These are phyloP conservation scores for Ypsolopha sequella DNA, from an alignment of 2,888 invertebrate species.

Conservation along the genomic window DNA sequence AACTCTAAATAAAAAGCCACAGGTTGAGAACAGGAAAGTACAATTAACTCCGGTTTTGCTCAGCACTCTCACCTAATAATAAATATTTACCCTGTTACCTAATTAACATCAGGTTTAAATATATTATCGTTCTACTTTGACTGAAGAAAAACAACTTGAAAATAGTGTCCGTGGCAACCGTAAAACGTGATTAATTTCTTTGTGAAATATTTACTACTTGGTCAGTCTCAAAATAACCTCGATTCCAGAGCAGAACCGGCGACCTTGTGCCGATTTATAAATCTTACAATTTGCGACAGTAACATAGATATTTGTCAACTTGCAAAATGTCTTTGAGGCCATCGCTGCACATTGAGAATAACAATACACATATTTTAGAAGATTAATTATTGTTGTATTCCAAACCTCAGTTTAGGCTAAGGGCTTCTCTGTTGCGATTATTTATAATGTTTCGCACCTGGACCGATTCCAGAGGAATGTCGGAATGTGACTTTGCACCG, in stretches of 20 bases:
- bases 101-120: too few relatives aligned
- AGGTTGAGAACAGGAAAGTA: too few relatives aligned
- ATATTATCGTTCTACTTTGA: too few relatives aligned
- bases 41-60: too few relatives aligned
- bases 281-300: conserved; percentile 8
- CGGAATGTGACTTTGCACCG: conserved; percentile 29
- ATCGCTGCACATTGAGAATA: too few relatives aligned
- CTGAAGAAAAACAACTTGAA: neutral
- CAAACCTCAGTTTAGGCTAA: neutral
- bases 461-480: conserved; percentile 52
- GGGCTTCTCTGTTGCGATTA: conserved; percentile 18
- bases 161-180: neutral
- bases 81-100: too few relatives aligned
- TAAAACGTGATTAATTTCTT: neutral
- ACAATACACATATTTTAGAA: too few relatives aligned
- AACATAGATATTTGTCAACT: too few relatives aligned
- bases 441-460: conserved; percentile 40
- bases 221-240: conserved; percentile 15
- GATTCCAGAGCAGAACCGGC: conserved; percentile 24
- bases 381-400: too few relatives aligned
- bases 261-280: conserved; percentile 37
- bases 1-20: too few relatives aligned
- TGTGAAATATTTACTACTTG: neutral
- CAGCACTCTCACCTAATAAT: too few relatives aligned
- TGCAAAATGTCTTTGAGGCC: too few relatives aligned